Conservation (phyloP, 2,113 vertebrate genomes). For the Promerops cafer region DNA sequence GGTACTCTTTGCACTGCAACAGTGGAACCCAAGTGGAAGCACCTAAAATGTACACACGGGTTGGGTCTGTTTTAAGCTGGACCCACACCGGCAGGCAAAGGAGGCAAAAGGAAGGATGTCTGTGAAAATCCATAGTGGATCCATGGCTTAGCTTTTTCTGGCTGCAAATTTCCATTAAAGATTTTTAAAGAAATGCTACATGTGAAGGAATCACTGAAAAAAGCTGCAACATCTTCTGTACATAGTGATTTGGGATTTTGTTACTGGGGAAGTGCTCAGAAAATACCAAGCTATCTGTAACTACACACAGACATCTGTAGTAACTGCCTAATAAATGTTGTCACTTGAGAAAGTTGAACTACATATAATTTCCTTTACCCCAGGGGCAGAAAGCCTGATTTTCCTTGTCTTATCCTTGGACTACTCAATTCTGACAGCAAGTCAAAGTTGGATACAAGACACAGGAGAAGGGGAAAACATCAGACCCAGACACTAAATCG, state of each 20-base stretch:
- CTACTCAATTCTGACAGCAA: neutral
- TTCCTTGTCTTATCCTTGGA: slow-evolving; percentile 11
- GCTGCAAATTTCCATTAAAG: neutral
- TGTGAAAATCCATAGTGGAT: neutral
- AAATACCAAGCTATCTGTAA: neutral
- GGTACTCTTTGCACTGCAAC: slow-evolving; percentile 21
- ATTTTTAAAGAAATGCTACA: neutral
- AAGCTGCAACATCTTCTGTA: neutral
- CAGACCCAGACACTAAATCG: slow-evolving; percentile 5
- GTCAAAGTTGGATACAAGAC: neutral
- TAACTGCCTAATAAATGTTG: neutral
- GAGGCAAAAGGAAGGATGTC: neutral
- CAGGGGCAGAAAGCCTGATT: slow-evolving; percentile 19
- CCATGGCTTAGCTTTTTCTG: neutral
- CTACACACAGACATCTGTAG: neutral
- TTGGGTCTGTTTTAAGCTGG: neutral
- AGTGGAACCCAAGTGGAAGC: slow-evolving; percentile 4
- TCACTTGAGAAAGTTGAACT: slow-evolving; percentile 30
- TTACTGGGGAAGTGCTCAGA: neutral
- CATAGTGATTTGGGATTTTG: neutral
- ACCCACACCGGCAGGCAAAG: neutral
- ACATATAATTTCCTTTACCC: neutral
- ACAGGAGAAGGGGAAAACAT: neutral
- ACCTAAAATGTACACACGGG: neutral
- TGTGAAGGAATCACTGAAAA: neutral